Evolutionary conservation across 2,888 invertebrate genomes (phyloP).

Genomic region (Eupithecia centaureata): DNA sequence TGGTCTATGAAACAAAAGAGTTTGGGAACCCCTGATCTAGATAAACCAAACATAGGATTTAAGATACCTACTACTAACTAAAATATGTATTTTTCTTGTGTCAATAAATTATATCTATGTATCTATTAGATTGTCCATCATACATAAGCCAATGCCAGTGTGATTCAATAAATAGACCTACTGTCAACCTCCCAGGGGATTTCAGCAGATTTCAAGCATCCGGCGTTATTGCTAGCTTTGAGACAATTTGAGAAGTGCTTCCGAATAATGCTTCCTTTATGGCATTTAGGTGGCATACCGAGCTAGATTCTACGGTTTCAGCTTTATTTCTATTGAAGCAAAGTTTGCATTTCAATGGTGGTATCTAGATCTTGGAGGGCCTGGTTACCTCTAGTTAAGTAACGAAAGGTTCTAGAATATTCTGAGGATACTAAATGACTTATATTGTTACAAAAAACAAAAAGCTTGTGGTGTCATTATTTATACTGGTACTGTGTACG

Average conservation of each 20-base stretch:
- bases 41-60: too few species aligned
- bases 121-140: background rate
- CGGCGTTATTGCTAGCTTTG: constrained; percentile 3
- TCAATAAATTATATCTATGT: too few species aligned
- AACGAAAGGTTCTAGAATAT: background rate
- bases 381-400: background rate
- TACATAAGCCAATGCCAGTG: background rate
- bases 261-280: background rate
- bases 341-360: background rate
- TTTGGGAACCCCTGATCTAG: too few species aligned
- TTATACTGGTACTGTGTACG: too few species aligned
- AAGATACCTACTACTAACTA: too few species aligned
- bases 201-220: background rate
- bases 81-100: too few species aligned
- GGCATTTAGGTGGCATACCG: background rate
- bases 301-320: background rate
- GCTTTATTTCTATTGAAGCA: background rate
- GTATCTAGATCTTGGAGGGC: background rate
- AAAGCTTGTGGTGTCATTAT: too few species aligned
- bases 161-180: background rate
- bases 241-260: constrained; percentile 14
- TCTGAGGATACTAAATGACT: too few species aligned
- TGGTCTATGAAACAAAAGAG: too few species aligned
- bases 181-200: background rate
- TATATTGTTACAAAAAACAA: too few species aligned